Evolutionary conservation across 2,888 invertebrate species (phyloP).

Genomic region (Drosophila demipolita): DNA sequence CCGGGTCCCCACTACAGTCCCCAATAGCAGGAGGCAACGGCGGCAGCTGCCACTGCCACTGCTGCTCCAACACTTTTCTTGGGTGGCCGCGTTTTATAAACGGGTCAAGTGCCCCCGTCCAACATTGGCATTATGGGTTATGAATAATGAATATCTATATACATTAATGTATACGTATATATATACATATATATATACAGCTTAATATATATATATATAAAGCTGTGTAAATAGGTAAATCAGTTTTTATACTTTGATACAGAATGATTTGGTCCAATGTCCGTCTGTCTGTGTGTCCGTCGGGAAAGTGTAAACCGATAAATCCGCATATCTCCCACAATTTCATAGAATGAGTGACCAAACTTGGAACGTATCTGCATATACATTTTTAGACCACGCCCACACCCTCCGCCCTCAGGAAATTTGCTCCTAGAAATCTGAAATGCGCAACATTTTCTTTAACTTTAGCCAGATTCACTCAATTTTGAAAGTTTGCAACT

Average conservation of each 20-base stretch:
- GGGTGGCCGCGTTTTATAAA: not conserved
- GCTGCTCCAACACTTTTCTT: not conserved
- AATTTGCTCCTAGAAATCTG: too few relatives aligned
- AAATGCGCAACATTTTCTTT: too few relatives aligned
- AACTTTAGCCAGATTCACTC: too few relatives aligned
- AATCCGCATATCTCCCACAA: too few relatives aligned
- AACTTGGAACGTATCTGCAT: too few relatives aligned
- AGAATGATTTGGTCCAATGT: too few relatives aligned
- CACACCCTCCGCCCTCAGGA: too few relatives aligned
- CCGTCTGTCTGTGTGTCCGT: too few relatives aligned
- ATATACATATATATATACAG: not conserved
- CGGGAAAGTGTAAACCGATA: too few relatives aligned
- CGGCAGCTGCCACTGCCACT: not conserved
- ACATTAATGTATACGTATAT: not conserved
- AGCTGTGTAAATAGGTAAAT: not conserved
- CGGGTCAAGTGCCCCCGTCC: not conserved
- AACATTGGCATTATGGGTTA: not conserved
- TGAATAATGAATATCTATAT: not conserved
- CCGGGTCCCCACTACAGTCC: conserved; percentile 88
- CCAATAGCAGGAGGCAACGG: conserved; percentile 54
- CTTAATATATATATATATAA: not conserved
- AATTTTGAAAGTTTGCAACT: too few relatives aligned
- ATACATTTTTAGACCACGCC: too few relatives aligned
- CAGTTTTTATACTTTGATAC: not conserved
- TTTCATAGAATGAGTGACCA: too few relatives aligned